These are phyloP conservation scores for Diachasma alloeum DNA, from an alignment of 1,140 invertebrate genomes.

Conservation along the genomic window DNA sequence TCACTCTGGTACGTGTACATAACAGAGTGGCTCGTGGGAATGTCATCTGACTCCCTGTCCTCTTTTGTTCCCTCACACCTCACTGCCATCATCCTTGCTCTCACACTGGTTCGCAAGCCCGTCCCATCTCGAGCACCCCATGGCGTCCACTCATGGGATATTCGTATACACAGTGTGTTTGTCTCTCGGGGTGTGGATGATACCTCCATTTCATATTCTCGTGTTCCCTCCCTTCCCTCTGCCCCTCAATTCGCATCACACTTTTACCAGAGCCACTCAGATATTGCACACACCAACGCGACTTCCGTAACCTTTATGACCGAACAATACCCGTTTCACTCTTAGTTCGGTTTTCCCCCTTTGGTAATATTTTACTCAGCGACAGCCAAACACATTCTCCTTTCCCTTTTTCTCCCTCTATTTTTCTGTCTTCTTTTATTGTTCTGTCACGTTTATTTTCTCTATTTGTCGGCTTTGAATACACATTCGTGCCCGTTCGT, in stretches of 20 bases:
- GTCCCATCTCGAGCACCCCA: neutral
- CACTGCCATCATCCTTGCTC: neutral
- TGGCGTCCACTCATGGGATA: neutral
- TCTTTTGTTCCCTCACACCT: neutral
- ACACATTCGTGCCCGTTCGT: neutral
- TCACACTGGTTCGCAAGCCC: neutral
- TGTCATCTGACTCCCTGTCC: neutral
- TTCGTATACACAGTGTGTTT: neutral
- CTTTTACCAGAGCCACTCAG: conserved; percentile 36
- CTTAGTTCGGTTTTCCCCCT: conserved; percentile 31
- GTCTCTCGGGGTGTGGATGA: neutral
- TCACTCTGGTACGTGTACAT: neutral
- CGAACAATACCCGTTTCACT: conserved; percentile 37
- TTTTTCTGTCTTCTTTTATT: neutral
- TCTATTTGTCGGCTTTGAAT: neutral
- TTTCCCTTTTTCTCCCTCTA: neutral
- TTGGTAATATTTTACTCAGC: neutral
- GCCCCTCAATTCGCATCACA: conserved; percentile 18
- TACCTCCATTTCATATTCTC: neutral
- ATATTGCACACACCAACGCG: conserved; percentile 33
- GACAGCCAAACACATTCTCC: neutral
- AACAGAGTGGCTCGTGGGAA: neutral
- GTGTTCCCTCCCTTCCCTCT: neutral
- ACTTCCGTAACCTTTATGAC: conserved; percentile 41
- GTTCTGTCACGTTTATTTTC: neutral